Percentiles rank a stretch among this genome's conserved stretches.
Evolutionary conservation across 1,140 invertebrate genomes (phyloP).

Genomic region (Gonioctena quinquepunctata): DNA sequence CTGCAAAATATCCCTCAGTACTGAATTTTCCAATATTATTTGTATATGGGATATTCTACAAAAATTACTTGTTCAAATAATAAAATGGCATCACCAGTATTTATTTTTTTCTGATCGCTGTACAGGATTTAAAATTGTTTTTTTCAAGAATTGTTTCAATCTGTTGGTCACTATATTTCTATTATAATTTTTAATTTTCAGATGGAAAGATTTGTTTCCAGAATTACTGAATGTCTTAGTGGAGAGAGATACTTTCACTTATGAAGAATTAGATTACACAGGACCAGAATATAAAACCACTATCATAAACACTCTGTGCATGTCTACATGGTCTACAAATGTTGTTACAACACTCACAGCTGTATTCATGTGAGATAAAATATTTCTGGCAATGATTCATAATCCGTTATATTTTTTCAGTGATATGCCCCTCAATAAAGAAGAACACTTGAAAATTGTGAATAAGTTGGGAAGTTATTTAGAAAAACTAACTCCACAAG

Average conservation of each 20-base stretch:
- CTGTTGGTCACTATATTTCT: no score
- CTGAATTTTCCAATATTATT: no score
- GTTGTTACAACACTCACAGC: slow-evolving; percentile 55
- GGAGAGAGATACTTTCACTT: slow-evolving; percentile 44
- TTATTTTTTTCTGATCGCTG: no score
- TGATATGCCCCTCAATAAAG: slow-evolving; percentile 49
- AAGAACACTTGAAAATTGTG: slow-evolving; percentile 53
- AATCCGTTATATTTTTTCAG: slow-evolving; percentile 26
- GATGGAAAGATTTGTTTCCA: slow-evolving; percentile 59
- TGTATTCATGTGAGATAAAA: slow-evolving; percentile 55
- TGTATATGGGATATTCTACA: no score
- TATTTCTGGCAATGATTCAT: neutral
- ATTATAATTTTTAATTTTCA: slow-evolving; percentile 35
- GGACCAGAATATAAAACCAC: slow-evolving; percentile 54
- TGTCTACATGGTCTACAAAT: slow-evolving; percentile 52
- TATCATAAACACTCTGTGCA: slow-evolving; percentile 50
- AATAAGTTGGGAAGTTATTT: slow-evolving; percentile 56
- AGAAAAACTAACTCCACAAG: slow-evolving; percentile 55
- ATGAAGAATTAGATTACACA: slow-evolving; percentile 51
- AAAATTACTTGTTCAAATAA: no score
- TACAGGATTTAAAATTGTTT: no score
- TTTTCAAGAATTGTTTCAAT: no score
- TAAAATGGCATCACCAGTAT: no score
- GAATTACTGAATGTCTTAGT: slow-evolving; percentile 51
- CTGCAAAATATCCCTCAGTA: no score